A percentile compares a stretch with the other conserved stretches of the same genome.
phyloP scores from a whole-genome alignment of 2,888 invertebrate genomes.

The Cantharis nigra region DNA sequence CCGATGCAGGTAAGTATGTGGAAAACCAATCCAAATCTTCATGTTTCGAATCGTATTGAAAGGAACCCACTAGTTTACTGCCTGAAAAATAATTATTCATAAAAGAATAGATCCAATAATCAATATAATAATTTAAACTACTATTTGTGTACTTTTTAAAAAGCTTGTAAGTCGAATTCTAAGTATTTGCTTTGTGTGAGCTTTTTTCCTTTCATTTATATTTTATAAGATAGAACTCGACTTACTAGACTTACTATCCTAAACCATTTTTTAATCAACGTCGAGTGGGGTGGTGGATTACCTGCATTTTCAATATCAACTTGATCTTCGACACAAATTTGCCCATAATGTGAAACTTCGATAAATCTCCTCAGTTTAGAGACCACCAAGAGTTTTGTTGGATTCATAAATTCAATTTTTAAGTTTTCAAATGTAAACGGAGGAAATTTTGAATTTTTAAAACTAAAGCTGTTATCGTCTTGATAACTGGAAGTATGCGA shows the following conservation, averaged over 20 bases:
- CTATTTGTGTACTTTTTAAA: background rate
- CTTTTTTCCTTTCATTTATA: too few relatives aligned
- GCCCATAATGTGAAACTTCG: constrained; percentile 41
- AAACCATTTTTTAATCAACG: background rate
- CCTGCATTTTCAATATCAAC: constrained; percentile 36
- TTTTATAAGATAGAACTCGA: too few relatives aligned
- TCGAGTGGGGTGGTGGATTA: constrained; percentile 2
- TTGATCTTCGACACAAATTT: constrained; percentile 36
- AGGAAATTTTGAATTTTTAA: background rate
- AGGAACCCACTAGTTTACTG: constrained; percentile 32
- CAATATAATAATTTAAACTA: background rate
- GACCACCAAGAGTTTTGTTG: constrained; percentile 31
- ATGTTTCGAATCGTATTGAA: constrained; percentile 4
- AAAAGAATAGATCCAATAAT: background rate
- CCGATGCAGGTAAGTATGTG: constrained; percentile 38
- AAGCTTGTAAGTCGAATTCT: background rate
- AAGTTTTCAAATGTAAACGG: constrained; percentile 16
- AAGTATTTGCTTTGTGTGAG: too few relatives aligned
- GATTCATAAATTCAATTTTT: constrained; percentile 29
- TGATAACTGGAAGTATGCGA: background rate
- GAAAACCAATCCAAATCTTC: constrained; percentile 24
- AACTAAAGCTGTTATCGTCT: background rate
- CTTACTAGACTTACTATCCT: background rate
- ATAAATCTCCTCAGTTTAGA: constrained; percentile 36
- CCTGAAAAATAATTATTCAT: constrained; percentile 32